Base-by-base conservation (phyloP, 2,797 vertebrate genomes). In the Xenopus petersii region DNA sequence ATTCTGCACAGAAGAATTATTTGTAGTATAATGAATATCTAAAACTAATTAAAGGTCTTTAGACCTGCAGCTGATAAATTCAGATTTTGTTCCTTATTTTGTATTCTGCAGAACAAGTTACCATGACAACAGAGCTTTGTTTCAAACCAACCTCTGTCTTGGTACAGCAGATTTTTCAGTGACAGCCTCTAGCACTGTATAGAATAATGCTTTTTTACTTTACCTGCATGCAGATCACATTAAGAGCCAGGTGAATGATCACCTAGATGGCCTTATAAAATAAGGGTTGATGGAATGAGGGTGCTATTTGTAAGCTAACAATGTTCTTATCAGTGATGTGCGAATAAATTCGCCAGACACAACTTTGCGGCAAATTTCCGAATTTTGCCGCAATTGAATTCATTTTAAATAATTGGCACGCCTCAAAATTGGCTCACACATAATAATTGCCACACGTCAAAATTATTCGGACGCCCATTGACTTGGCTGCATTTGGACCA, bases 111-210 rank as follows among this genome's bases (percentile, higher is more conserved):
- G 65, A 26, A 10, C 71, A 24, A 21, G 77, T 79, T 65, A 64
- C 33, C 77, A 74, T 79, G 71, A 51, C 61, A 74, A 79, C 77
- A 13, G 46, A 24, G 61, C 77, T 74, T 79, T 79, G 70, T 79
- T 74, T 79, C 76, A 66, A 36, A 47, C 13, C 21, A 79, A 55
- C 64, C 76, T n/a, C 62, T 42, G 59, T 64, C 47, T 69, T 21
- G 67, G 70, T 68, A 75, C 56, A 71, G 75, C 63, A 73, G 66
- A 33, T 65, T 63, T 65, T 42, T 70, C 73, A 78, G 61, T 69
- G 62, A 73, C 64, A 72, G 66, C 69, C 75, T 65, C 65, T 36
- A 66, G 66, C 36, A 13, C 60, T 30, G 9, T 54, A 63, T 60
- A 67, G 71, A 64, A 74, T 74, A 54, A 65, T 67, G 55, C 33